These are phyloP conservation scores for Pagrus major DNA, from an alignment of 2,113 vertebrate genomes.

Conservation along the genomic window DNA sequence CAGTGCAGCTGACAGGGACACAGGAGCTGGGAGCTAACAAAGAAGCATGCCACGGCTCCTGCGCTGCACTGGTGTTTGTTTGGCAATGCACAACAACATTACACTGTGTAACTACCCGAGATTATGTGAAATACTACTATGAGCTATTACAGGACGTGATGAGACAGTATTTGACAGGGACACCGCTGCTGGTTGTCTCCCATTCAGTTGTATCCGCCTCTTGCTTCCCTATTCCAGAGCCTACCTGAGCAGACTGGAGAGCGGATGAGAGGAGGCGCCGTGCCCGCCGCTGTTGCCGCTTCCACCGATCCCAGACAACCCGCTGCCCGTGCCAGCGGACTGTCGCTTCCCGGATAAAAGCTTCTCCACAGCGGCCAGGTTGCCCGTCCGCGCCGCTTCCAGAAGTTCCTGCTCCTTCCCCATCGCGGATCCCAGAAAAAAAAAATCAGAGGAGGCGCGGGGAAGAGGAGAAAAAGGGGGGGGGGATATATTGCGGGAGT, in stretches of 20 bases:
- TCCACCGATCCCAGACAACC: constrained; percentile 80
- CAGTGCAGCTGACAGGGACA: constrained; percentile 35
- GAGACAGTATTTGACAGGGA: background rate
- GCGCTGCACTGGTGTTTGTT: constrained; percentile 52
- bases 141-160: background rate
- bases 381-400: constrained; percentile 95
- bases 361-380: constrained; percentile 95
- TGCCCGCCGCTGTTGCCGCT: constrained; percentile 80
- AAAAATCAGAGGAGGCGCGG: constrained; percentile 53
- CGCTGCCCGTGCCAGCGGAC: constrained; percentile 85
- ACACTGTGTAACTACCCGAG: background rate
- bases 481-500: constrained; percentile 50
- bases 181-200: background rate
- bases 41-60: constrained; percentile 70
- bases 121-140: background rate
- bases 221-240: constrained; percentile 18
- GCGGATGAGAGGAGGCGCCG: constrained; percentile 87
- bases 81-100: constrained; percentile 12
- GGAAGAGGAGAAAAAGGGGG: constrained; percentile 60
- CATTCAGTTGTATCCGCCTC: constrained; percentile 4
- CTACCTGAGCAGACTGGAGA: constrained; percentile 95
- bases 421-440: constrained; percentile 82
- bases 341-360: constrained; percentile 93
- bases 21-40: constrained; percentile 75
- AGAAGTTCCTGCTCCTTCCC: constrained; percentile 98